Evolutionary conservation across 1,140 invertebrate genomes (phyloP).

Genomic region (Drosophila paulistorum): DNA sequence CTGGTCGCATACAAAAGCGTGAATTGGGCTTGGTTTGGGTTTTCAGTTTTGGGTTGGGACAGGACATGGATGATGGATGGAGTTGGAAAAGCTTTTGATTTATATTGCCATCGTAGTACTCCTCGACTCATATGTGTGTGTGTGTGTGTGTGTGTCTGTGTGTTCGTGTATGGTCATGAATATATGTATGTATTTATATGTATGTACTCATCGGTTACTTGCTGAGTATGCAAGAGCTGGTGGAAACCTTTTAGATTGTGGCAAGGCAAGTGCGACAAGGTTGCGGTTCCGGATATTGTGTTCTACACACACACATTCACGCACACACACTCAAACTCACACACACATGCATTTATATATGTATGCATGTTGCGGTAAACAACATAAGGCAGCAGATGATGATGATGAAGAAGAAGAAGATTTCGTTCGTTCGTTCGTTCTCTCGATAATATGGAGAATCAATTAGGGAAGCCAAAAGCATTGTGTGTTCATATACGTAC

Average conservation of each 20-base stretch:
- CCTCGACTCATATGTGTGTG: slow-evolving; percentile 21
- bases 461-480: slow-evolving; percentile 51
- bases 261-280: slow-evolving; percentile 36
- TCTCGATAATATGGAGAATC: slow-evolving; percentile 52
- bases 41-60: neutral
- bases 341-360: neutral
- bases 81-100: slow-evolving; percentile 78
- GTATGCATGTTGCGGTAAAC: slow-evolving; percentile 48
- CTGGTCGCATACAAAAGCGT: slow-evolving; percentile 13
- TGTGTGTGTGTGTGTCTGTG: slow-evolving; percentile 33
- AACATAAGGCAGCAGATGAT: slow-evolving; percentile 34
- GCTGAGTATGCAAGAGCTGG: slow-evolving; percentile 21
- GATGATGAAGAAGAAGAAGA: slow-evolving; percentile 24
- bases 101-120: slow-evolving; percentile 67
- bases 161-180: slow-evolving; percentile 45
- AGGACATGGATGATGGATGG: slow-evolving; percentile 71
- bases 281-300: slow-evolving; percentile 41
- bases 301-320: slow-evolving; percentile 36
- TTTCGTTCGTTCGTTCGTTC: slow-evolving; percentile 45
- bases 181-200: slow-evolving; percentile 27
- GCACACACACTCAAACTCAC: neutral
- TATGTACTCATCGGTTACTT: slow-evolving; percentile 8
- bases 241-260: slow-evolving; percentile 23
- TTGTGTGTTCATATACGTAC: slow-evolving; percentile 21
- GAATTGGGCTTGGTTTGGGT: neutral